These are phyloP conservation scores for Euura saliciscinereae DNA, from an alignment of 1,140 invertebrate species.

Conservation along the genomic window DNA sequence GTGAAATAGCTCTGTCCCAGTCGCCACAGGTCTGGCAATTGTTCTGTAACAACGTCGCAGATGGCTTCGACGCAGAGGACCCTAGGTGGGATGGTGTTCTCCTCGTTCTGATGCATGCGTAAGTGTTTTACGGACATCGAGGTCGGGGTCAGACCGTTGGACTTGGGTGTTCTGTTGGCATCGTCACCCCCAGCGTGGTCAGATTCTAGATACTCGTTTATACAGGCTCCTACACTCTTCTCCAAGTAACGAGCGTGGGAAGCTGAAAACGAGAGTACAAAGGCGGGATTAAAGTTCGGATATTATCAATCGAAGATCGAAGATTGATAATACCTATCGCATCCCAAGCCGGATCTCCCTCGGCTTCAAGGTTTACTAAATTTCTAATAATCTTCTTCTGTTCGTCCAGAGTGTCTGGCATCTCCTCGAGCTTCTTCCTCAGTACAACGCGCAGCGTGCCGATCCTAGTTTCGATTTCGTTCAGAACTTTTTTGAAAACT, in stretches of 20 bases:
- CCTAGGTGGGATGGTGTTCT: slow-evolving; percentile 56
- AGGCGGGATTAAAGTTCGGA: slow-evolving; percentile 11
- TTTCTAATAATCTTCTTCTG: slow-evolving; percentile 91
- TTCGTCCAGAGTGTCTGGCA: slow-evolving; percentile 89
- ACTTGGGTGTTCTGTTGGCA: slow-evolving; percentile 35
- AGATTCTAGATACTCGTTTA: slow-evolving; percentile 42
- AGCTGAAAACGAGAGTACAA: slow-evolving; percentile 35
- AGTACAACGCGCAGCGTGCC: slow-evolving; percentile 80
- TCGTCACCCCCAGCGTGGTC: slow-evolving; percentile 41
- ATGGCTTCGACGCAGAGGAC: slow-evolving; percentile 78
- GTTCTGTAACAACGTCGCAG: slow-evolving; percentile 70
- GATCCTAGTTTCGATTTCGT: slow-evolving; percentile 91
- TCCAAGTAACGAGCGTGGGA: slow-evolving; percentile 54
- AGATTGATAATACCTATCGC: slow-evolving; percentile 68
- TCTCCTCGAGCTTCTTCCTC: slow-evolving; percentile 81
- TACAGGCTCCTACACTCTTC: slow-evolving; percentile 47
- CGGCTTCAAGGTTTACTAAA: slow-evolving; percentile 71
- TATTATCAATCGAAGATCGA: slow-evolving; percentile 2
- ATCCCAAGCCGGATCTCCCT: slow-evolving; percentile 92
- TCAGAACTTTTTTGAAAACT: slow-evolving; percentile 85
- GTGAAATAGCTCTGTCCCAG: slow-evolving; percentile 89
- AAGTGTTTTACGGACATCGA: slow-evolving; percentile 37
- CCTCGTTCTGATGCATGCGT: slow-evolving; percentile 42
- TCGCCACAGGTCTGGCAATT: slow-evolving; percentile 87
- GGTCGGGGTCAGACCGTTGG: slow-evolving; percentile 30